phyloP scores from a whole-genome alignment of 2,797 vertebrate genomes.

The Mormyrus proboscirostris region DNA sequence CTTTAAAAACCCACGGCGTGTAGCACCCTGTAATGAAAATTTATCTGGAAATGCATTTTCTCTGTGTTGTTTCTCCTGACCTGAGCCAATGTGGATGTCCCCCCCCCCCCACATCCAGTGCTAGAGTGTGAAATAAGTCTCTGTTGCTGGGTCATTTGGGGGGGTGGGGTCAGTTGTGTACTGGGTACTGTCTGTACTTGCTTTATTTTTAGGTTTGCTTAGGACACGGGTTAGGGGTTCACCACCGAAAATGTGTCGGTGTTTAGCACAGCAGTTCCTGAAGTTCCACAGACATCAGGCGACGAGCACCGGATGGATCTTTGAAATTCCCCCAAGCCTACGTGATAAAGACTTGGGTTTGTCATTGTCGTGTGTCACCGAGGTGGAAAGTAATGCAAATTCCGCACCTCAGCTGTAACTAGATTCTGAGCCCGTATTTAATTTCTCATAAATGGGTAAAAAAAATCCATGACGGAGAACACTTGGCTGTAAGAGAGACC shows the following conservation, averaged over 20 bases:
- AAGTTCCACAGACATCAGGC: background rate
- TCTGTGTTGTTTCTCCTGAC: background rate
- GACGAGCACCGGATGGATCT: background rate
- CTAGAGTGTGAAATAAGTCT: constrained; percentile 36
- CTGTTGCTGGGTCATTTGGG: constrained; percentile 55
- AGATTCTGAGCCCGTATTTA: background rate
- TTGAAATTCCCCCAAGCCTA: background rate
- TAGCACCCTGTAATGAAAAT: background rate
- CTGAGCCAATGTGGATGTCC: background rate
- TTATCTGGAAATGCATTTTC: background rate
- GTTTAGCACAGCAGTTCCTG: background rate
- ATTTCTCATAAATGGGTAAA: background rate
- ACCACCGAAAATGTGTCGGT: background rate
- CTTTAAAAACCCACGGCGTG: background rate
- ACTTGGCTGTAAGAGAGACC: background rate
- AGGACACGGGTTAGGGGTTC: background rate
- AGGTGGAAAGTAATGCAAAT: background rate
- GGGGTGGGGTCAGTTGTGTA: constrained; percentile 31
- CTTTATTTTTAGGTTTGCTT: constrained; percentile 28
- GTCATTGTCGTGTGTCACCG: background rate
- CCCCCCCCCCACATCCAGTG: background rate
- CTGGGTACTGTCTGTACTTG: constrained; percentile 43
- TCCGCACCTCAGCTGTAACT: background rate
- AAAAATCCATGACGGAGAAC: background rate
- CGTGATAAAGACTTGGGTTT: background rate